phyloP scores from a whole-genome alignment of 2,888 invertebrate genomes.

The Itoplectis maculator region DNA sequence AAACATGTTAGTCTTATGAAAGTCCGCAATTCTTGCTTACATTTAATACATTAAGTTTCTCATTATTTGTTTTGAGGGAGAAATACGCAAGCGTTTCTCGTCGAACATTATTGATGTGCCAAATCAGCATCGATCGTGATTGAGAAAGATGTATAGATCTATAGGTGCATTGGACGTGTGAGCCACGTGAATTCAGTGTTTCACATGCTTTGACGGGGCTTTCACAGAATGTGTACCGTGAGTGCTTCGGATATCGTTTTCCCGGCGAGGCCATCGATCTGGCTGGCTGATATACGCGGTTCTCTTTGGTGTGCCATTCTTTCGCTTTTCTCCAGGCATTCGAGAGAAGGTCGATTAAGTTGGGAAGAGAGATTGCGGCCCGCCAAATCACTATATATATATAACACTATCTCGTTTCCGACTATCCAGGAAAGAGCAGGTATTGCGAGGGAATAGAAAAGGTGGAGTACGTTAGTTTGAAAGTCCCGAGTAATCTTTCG shows the following conservation, averaged over 20 bases:
- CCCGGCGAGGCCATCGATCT: constrained; percentile 52
- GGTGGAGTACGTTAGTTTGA: constrained; percentile 41
- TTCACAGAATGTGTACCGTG: constrained; percentile 36
- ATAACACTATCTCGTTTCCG: constrained; percentile 33
- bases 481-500: constrained; percentile 56
- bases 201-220: constrained; percentile 51
- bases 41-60: not conserved
- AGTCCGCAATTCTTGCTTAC: not conserved
- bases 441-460: constrained; percentile 16
- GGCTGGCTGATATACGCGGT: constrained; percentile 44
- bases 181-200: constrained; percentile 51
- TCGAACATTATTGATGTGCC: constrained; percentile 59
- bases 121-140: constrained; percentile 25
- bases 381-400: constrained; percentile 26
- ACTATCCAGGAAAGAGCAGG: constrained; percentile 40
- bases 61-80: not conserved
- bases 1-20: not conserved
- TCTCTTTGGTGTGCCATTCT: constrained; percentile 28
- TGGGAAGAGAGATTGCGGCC: not conserved
- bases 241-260: constrained; percentile 58
- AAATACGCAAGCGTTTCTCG: constrained; percentile 39
- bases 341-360: constrained; percentile 42
- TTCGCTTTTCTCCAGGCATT: constrained; percentile 22
- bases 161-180: constrained; percentile 3
- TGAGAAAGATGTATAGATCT: constrained; percentile 2